Conservation (phyloP, 2,797 vertebrate species). For the Sylvilagus floridanus region DNA sequence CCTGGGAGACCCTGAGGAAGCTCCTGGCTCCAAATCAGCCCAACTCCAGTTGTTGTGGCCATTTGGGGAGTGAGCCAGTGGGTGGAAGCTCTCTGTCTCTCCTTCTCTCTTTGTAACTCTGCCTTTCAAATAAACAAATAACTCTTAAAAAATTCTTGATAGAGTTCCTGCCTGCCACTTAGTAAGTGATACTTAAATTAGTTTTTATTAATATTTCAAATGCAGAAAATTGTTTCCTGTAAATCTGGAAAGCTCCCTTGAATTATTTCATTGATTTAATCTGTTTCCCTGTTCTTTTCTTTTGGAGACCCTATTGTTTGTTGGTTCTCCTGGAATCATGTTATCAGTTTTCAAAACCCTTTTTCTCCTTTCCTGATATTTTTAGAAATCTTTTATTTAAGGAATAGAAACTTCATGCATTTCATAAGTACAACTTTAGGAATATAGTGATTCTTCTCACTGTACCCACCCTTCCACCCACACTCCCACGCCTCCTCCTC, state of each 20-base stretch:
- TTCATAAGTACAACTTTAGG: too few species aligned
- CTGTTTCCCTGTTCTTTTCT: neutral
- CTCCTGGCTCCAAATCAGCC: too few species aligned
- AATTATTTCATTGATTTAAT: neutral
- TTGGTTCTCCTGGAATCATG: neutral
- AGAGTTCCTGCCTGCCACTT: neutral
- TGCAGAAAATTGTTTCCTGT: neutral
- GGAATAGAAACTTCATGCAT: too few species aligned
- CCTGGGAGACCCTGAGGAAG: too few species aligned
- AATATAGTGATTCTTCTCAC: too few species aligned
- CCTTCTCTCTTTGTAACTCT: too few species aligned
- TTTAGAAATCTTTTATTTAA: neutral
- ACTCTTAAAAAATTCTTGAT: neutral
- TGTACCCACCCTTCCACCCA: too few species aligned
- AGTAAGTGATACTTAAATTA: constrained; percentile 17
- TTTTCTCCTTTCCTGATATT: neutral
- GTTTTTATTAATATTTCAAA: constrained; percentile 10
- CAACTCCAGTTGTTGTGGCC: too few species aligned
- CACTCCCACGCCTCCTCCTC: too few species aligned
- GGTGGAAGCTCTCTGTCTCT: too few species aligned
- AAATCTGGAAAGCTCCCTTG: neutral
- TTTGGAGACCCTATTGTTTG: neutral
- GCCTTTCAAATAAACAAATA: neutral
- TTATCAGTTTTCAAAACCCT: neutral
- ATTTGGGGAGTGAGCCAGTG: too few species aligned